Conservation (phyloP, 2,797 vertebrate genomes). For the Champsocephalus gunnari region DNA sequence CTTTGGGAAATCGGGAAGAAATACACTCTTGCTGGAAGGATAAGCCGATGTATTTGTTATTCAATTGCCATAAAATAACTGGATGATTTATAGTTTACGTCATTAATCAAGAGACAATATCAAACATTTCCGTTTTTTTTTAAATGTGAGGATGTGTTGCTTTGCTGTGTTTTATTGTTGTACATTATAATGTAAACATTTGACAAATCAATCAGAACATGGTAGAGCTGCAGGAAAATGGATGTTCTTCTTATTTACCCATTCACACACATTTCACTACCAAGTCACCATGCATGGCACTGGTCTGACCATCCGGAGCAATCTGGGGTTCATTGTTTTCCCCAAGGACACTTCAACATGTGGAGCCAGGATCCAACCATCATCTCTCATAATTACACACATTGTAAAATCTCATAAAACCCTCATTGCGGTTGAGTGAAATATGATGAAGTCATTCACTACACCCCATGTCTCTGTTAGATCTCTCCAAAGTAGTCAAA, state of each 20-base stretch:
- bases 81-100: background rate
- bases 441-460: slow-evolving; percentile 39
- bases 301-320: background rate
- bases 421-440: slow-evolving; percentile 37
- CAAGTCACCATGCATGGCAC: background rate
- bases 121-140: background rate
- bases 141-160: background rate
- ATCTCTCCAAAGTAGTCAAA: slow-evolving; percentile 41
- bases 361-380: background rate
- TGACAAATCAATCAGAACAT: background rate
- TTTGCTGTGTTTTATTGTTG: background rate
- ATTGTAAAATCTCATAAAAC: slow-evolving; percentile 57
- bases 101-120: background rate
- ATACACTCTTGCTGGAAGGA: background rate
- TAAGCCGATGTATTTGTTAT: background rate
- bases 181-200: background rate
- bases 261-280: background rate
- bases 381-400: slow-evolving; percentile 19
- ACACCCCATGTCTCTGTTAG: slow-evolving; percentile 8
- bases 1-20: background rate
- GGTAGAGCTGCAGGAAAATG: background rate
- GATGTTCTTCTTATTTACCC: background rate
- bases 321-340: background rate
- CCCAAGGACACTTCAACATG: background rate
- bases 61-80: background rate